A percentile compares a stretch with the other conserved stretches of the same genome.
phyloP scores from a whole-genome alignment of 1,140 invertebrate genomes.

The Teleogryllus occipitalis region DNA sequence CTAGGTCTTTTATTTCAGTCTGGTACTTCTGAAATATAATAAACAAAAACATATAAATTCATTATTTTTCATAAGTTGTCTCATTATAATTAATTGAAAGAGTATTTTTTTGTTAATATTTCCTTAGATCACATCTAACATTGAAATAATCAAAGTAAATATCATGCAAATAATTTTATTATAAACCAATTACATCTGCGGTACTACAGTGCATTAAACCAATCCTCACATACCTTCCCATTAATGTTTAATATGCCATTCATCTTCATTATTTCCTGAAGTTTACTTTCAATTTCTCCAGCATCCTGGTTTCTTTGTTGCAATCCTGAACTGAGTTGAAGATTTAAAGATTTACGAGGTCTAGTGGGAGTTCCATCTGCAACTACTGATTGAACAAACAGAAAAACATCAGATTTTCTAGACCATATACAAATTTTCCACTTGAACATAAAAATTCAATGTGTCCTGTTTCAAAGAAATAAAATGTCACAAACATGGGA shows the following conservation, averaged over 20 bases:
- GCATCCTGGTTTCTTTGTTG: constrained; percentile 29
- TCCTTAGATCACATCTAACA: not conserved
- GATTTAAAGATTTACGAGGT: constrained; percentile 15
- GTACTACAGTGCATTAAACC: not conserved
- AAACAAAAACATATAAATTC: not conserved
- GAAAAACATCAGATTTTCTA: not conserved
- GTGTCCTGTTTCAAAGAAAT: not conserved
- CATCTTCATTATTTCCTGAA: constrained; percentile 70
- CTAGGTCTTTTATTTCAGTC: constrained; percentile 78
- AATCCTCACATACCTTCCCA: constrained; percentile 39
- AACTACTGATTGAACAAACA: not conserved
- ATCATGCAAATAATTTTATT: not conserved
- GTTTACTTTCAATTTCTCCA: constrained; percentile 57
- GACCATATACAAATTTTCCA: not conserved
- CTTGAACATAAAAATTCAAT: not conserved
- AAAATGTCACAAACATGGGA: not conserved
- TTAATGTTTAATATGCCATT: constrained; percentile 79
- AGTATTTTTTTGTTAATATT: not conserved
- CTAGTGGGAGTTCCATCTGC: constrained; percentile 18
- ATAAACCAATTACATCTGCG: too few species aligned
- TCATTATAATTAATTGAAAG: not conserved
- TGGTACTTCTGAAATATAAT: constrained; percentile 52
- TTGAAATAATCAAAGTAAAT: not conserved
- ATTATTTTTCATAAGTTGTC: not conserved
- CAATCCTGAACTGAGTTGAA: constrained; percentile 9